phyloP scores from a whole-genome alignment of 2,888 invertebrate species.

The Biston betularia region DNA sequence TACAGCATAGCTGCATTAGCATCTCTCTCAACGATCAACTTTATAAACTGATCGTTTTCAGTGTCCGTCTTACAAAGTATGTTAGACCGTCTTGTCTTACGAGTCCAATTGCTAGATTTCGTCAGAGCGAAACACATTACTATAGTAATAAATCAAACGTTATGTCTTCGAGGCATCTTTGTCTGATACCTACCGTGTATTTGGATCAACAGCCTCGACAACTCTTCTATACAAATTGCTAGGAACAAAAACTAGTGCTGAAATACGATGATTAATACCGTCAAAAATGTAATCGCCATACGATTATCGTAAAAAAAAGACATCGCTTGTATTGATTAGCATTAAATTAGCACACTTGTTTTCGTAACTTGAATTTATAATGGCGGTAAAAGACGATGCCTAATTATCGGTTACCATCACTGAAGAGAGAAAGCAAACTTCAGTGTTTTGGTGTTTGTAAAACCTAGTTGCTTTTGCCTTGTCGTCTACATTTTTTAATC shows the following conservation, averaged over 20 bases:
- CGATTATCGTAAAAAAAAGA: slow-evolving; percentile 32
- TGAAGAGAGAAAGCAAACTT: too few species aligned
- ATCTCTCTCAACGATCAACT: slow-evolving; percentile 49
- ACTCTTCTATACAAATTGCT: slow-evolving; percentile 28
- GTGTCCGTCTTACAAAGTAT: slow-evolving; percentile 14
- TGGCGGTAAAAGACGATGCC: background rate
- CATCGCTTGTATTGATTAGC: slow-evolving; percentile 31
- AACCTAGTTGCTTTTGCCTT: background rate
- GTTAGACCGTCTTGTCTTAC: slow-evolving; percentile 18
- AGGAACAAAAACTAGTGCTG: slow-evolving; percentile 30
- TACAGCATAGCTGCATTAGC: too few species aligned
- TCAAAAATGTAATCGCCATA: slow-evolving; percentile 28
- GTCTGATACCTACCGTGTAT: slow-evolving; percentile 22
- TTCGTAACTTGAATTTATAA: slow-evolving; percentile 8
- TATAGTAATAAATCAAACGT: slow-evolving; percentile 31
- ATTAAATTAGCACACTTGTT: slow-evolving; percentile 34
- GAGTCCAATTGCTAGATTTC: slow-evolving; percentile 19
- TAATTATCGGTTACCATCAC: background rate
- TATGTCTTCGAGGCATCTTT: slow-evolving; percentile 35
- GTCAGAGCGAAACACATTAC: slow-evolving; percentile 21
- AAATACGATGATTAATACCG: slow-evolving; percentile 32
- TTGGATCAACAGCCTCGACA: slow-evolving; percentile 31
- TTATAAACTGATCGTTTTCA: slow-evolving; percentile 34
- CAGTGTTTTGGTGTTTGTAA: background rate
- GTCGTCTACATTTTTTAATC: too few species aligned